Percentiles rank a stretch among this genome's conserved stretches.
Conservation (phyloP, 2,113 vertebrate genomes). For the Trogon melanurus region DNA sequence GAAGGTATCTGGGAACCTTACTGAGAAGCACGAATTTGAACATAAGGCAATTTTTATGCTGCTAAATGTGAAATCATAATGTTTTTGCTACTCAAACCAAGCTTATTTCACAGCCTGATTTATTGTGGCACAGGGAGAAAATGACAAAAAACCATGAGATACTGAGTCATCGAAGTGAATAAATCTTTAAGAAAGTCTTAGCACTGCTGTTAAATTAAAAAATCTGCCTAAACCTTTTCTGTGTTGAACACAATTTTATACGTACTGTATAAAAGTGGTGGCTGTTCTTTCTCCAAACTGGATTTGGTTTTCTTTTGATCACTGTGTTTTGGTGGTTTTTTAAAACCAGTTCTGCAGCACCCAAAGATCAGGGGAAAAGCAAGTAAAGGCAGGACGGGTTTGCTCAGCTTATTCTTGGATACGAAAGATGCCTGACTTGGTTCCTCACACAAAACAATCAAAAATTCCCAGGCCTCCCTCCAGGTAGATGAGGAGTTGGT, state of each 20-base stretch:
- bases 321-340: not conserved
- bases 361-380: not conserved
- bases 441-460: not conserved
- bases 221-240: constrained; percentile 22
- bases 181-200: constrained; percentile 32
- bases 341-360: not conserved
- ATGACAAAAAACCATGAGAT: not conserved
- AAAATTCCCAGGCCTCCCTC: not conserved
- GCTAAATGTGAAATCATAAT: constrained; percentile 73
- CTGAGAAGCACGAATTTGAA: constrained; percentile 61
- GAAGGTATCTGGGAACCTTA: constrained; percentile 53
- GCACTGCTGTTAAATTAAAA: not conserved
- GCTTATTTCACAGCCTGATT: constrained; percentile 70
- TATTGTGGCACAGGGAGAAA: constrained; percentile 36
- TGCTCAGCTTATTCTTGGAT: not conserved
- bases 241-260: not conserved
- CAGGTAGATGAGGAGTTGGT: not conserved
- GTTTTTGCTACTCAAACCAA: constrained; percentile 68
- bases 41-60: constrained; percentile 70
- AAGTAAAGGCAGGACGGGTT: not conserved
- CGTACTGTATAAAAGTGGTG: not conserved
- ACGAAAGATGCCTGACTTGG: not conserved
- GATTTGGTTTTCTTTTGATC: not conserved
- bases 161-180: constrained; percentile 22
- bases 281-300: not conserved